Conservation (phyloP, 2,797 vertebrate genomes). For the Cyclura pinguis region DNA sequence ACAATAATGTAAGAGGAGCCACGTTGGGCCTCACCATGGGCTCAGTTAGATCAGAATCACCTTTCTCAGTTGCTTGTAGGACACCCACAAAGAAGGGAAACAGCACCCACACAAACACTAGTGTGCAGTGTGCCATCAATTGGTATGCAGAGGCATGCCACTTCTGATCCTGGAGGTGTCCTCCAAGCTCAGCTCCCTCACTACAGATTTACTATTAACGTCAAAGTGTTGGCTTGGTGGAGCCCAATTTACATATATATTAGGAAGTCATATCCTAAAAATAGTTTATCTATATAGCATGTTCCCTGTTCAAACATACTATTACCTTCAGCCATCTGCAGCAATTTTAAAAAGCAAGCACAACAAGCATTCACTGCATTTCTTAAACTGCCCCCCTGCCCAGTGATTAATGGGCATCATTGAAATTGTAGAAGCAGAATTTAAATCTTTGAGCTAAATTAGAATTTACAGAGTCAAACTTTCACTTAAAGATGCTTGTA, state of each 20-base stretch:
- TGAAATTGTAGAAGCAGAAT: not conserved
- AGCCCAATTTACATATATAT: conserved; percentile 55
- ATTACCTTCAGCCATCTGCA: conserved; percentile 9
- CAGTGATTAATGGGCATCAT: not conserved
- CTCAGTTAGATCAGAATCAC: not conserved
- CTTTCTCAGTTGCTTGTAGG: not conserved
- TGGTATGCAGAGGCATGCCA: not conserved
- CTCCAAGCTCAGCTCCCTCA: not conserved
- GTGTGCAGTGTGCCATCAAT: not conserved
- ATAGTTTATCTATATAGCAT: conserved; percentile 21
- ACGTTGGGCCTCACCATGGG: not conserved
- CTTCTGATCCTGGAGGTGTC: not conserved
- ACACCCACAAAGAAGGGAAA: not conserved
- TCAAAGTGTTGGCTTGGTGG: conserved; percentile 20
- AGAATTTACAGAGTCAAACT: conserved; percentile 20
- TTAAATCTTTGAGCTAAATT: not conserved
- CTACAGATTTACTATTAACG: not conserved
- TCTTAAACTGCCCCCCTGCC: not conserved
- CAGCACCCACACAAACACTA: too few species aligned
- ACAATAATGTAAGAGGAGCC: not conserved
- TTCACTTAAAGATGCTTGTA: conserved; percentile 7
- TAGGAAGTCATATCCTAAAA: conserved; percentile 35
- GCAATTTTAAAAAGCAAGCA: conserved; percentile 32
- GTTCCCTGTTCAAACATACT: conserved; percentile 51
- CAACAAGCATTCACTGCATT: conserved; percentile 9